Evolutionary conservation across 2,888 invertebrate genomes (phyloP).

Genomic region (Liopterus haemorrhoidalis): DNA sequence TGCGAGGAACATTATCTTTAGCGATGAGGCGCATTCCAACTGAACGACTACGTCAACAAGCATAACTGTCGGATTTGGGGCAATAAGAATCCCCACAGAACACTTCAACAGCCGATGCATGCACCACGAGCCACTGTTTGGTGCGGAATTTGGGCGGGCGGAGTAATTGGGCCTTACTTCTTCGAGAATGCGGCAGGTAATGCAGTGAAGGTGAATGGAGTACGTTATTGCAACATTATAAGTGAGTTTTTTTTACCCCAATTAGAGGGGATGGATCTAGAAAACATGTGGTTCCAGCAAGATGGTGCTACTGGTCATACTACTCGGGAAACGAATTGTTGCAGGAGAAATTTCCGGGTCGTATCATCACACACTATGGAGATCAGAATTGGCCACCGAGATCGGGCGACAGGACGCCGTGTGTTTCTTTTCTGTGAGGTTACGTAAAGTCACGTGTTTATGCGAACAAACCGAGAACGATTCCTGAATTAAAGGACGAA

Average conservation of each 20-base stretch:
- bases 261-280: slow-evolving; percentile 5
- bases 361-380: too few species aligned
- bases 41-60: background rate
- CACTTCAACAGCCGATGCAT: slow-evolving; percentile 6
- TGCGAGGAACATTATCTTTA: background rate
- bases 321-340: background rate
- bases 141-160: background rate
- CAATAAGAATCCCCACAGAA: background rate
- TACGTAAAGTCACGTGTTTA: slow-evolving; percentile 5
- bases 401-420: too few species aligned
- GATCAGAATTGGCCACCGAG: too few species aligned
- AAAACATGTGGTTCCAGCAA: too few species aligned
- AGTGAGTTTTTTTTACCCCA: slow-evolving; percentile 4
- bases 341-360: slow-evolving; percentile 4
- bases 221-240: background rate
- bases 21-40: background rate
- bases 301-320: slow-evolving; percentile 4
- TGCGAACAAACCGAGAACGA: slow-evolving; percentile 6
- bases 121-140: slow-evolving; percentile 6
- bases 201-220: slow-evolving; percentile 1
- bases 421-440: too few species aligned
- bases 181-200: background rate
- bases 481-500: slow-evolving; percentile 5
- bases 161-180: background rate
- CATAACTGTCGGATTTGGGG: background rate